A percentile compares a stretch with the other conserved stretches of the same genome.
phyloP scores from a whole-genome alignment of 2,113 vertebrate species.

The Mobula hypostoma region DNA sequence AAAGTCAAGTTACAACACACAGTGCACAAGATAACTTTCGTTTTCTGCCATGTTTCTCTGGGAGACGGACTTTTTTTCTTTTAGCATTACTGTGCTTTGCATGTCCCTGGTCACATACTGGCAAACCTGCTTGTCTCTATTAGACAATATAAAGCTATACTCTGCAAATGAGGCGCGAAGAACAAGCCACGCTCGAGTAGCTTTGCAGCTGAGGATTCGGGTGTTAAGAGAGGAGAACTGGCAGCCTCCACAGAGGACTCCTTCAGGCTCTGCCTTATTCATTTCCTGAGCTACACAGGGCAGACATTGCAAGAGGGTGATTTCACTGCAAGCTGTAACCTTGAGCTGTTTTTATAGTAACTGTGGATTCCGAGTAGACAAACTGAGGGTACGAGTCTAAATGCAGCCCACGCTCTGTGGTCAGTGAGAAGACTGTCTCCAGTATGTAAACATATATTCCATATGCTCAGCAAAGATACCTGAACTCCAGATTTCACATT shows the following conservation, averaged over 20 bases:
- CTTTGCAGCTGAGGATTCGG: slow-evolving; percentile 40
- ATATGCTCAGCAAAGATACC: slow-evolving; percentile 15
- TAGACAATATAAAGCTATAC: slow-evolving; percentile 52
- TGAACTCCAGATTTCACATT: background rate
- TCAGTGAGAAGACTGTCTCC: slow-evolving; percentile 28
- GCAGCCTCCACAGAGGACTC: slow-evolving; percentile 40
- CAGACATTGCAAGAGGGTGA: slow-evolving; percentile 38
- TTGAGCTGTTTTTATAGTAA: slow-evolving; percentile 35
- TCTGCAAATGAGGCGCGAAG: slow-evolving; percentile 51
- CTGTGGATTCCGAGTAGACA: slow-evolving; percentile 15
- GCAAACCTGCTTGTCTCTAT: slow-evolving; percentile 43
- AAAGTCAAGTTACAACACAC: slow-evolving; percentile 22
- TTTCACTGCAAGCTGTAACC: slow-evolving; percentile 2
- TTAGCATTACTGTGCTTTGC: slow-evolving; percentile 42
- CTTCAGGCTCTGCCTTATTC: slow-evolving; percentile 44
- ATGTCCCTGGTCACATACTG: slow-evolving; percentile 45
- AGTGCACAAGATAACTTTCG: slow-evolving; percentile 20
- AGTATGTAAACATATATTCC: slow-evolving; percentile 14
- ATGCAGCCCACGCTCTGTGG: slow-evolving; percentile 21
- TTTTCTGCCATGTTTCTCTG: slow-evolving; percentile 30
- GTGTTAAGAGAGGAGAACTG: slow-evolving; percentile 38
- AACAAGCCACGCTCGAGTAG: slow-evolving; percentile 46
- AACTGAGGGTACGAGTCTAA: slow-evolving; percentile 9
- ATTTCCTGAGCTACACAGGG: slow-evolving; percentile 41
- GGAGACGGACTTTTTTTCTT: slow-evolving; percentile 43